These are phyloP conservation scores for Hippocampus mohnikei DNA, from an alignment of 2,113 vertebrate species.

Conservation along the genomic window DNA sequence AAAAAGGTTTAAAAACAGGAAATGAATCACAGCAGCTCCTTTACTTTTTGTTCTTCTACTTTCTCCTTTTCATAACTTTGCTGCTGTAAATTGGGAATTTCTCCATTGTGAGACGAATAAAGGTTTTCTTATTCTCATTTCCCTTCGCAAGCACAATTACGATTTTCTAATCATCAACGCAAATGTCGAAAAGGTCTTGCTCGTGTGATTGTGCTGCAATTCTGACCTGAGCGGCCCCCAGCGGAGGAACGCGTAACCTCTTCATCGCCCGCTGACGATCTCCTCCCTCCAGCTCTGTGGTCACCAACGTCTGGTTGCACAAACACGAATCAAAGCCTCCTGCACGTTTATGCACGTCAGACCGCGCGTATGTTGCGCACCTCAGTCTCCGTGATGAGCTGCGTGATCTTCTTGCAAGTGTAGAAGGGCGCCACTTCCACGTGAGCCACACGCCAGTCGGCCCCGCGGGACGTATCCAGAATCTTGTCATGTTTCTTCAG, in stretches of 20 bases:
- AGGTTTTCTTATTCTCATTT: no score
- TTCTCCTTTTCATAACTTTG: no score
- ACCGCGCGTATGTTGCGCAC: slow-evolving; percentile 51
- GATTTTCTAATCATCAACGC: not conserved
- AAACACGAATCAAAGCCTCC: not conserved
- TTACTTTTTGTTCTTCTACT: no score
- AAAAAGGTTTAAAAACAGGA: no score
- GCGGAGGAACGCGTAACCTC: slow-evolving; percentile 91
- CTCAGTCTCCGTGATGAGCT: slow-evolving; percentile 97
- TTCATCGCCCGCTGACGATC: slow-evolving; percentile 99
- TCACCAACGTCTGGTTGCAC: slow-evolving; percentile 83
- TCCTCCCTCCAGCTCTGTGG: slow-evolving; percentile 93
- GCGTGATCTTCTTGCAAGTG: slow-evolving; percentile 98
- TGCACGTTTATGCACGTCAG: not conserved
- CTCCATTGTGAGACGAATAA: no score
- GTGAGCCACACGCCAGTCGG: slow-evolving; percentile 93
- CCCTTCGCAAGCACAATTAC: not conserved
- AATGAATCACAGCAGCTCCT: no score
- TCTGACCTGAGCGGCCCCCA: slow-evolving; percentile 95
- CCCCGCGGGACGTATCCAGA: slow-evolving; percentile 91
- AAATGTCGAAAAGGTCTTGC: not conserved
- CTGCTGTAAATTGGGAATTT: no score
- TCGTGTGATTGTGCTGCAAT: not conserved
- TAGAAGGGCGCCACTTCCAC: slow-evolving; percentile 98
- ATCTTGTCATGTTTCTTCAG: slow-evolving; percentile 99